Conservation (phyloP, 2,113 vertebrate species). For the Empidonax alnorum region DNA sequence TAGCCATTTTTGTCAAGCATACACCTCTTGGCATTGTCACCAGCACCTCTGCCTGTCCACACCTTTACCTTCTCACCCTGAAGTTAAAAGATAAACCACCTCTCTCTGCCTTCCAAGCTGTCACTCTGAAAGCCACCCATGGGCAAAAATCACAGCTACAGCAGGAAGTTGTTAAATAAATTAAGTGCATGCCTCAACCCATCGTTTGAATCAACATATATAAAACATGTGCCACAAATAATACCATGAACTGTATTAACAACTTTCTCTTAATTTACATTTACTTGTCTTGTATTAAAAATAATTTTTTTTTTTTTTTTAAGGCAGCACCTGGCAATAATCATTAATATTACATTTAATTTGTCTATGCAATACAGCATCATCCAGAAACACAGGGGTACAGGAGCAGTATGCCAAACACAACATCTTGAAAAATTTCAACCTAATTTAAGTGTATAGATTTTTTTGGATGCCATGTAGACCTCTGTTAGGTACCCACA, state of each 20-base stretch:
- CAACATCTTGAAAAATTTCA: neutral
- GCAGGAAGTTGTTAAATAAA: neutral
- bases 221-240: neutral
- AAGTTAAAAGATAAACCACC: neutral
- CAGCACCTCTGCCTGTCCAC: neutral
- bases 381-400: neutral
- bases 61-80: neutral
- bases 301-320: neutral
- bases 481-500: neutral
- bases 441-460: rapidly evolving
- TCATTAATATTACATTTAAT: neutral
- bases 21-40: rapidly evolving
- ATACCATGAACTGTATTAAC: neutral
- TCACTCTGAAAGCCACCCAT: neutral
- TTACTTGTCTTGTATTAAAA: neutral
- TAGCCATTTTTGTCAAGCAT: neutral
- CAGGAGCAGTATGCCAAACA: neutral
- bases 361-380: neutral
- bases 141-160: neutral
- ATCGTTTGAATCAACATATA: neutral
- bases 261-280: neutral
- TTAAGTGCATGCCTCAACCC: neutral
- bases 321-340: neutral
- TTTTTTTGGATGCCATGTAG: neutral
- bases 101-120: neutral